Conservation (phyloP, 2,113 vertebrate species). For the Megaleporinus macrocephalus region DNA sequence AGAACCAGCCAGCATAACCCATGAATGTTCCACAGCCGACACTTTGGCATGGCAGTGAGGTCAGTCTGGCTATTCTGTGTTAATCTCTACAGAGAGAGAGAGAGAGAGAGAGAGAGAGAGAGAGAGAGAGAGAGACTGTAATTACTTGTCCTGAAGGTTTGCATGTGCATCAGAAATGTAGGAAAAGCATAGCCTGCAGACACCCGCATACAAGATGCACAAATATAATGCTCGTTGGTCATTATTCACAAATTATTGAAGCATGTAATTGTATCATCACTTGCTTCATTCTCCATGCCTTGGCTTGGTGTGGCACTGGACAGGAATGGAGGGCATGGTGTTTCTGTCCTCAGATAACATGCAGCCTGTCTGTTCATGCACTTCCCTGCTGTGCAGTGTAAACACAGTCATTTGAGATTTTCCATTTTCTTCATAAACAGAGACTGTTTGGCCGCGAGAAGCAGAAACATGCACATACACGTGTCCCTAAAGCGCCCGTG, state of each 20-base stretch:
- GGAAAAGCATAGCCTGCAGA: not conserved
- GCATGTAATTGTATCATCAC: conserved; percentile 16
- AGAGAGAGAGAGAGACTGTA: not conserved
- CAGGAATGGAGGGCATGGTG: not conserved
- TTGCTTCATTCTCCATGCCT: not conserved
- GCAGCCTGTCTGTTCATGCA: not conserved
- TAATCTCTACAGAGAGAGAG: conserved; percentile 20
- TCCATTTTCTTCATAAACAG: not conserved
- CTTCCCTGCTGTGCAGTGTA: not conserved
- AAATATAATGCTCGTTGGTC: conserved; percentile 2
- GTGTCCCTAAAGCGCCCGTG: not conserved
- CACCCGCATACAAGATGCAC: not conserved
- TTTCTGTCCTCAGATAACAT: conserved; percentile 1
- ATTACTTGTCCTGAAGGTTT: conserved; percentile 27
- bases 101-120: not conserved
- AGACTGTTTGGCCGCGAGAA: not conserved
- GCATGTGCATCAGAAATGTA: conserved; percentile 3
- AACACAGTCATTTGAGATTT: conserved; percentile 18
- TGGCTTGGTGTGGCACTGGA: not conserved
- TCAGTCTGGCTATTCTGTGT: conserved; percentile 34
- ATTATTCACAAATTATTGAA: conserved; percentile 17
- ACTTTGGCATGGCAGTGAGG: conserved; percentile 53
- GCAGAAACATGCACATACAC: not conserved
- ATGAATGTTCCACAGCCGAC: conserved; percentile 61
- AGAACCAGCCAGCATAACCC: conserved; percentile 62